Percentiles rank a stretch among this genome's conserved stretches.
Conservation (phyloP, 2,888 invertebrate genomes). For the Melikaiella ostensackeni region DNA sequence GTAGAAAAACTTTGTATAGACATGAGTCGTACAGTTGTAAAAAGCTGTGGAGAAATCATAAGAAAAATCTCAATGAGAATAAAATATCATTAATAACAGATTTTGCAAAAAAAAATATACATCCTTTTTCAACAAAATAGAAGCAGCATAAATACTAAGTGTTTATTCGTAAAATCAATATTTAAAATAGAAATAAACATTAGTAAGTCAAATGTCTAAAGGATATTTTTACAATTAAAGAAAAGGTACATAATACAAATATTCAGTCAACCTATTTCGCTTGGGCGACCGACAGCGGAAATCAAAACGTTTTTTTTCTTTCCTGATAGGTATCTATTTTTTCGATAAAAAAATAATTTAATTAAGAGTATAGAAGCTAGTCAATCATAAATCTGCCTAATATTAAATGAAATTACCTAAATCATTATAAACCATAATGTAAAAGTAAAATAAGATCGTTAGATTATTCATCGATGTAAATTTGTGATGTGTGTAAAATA, state of each 20-base stretch:
- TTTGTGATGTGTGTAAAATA: slow-evolving; percentile 3
- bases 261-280: slow-evolving; percentile 25
- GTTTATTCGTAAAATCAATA: neutral
- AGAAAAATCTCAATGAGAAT: neutral
- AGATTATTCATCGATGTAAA: neutral
- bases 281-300: slow-evolving; percentile 34
- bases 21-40: slow-evolving; percentile 31
- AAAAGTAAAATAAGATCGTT: neutral
- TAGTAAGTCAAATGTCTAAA: neutral
- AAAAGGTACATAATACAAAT: slow-evolving; percentile 21
- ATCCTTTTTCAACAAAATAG: neutral
- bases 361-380: neutral
- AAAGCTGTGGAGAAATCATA: slow-evolving; percentile 30
- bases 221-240: neutral
- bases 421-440: neutral
- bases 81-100: neutral
- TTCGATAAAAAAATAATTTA: neutral
- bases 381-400: neutral
- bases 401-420: neutral
- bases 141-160: neutral
- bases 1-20: slow-evolving; percentile 26
- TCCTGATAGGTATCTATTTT: neutral
- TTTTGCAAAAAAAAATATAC: neutral
- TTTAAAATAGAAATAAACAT: neutral
- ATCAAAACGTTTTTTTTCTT: slow-evolving; percentile 5